These are phyloP conservation scores for Pararge aegeria DNA, from an alignment of 1,140 invertebrate species.

Conservation along the genomic window DNA sequence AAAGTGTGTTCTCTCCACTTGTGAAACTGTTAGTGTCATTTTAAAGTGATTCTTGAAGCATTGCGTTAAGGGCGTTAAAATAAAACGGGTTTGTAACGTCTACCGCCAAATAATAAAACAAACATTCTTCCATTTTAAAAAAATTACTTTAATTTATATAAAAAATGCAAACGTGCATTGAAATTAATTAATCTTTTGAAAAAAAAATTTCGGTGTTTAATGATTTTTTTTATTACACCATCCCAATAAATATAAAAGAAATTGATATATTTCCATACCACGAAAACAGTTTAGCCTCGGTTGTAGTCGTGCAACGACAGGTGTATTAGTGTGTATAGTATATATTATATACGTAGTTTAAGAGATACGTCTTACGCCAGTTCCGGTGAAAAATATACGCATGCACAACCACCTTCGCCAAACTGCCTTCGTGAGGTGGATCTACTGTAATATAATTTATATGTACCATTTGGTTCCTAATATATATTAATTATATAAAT, in stretches of 20 bases:
- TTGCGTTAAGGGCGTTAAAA: neutral
- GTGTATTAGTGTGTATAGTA: too few relatives aligned
- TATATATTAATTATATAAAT: slow-evolving; percentile 25
- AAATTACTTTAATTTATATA: neutral
- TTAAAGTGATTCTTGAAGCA: neutral
- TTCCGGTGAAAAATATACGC: too few relatives aligned
- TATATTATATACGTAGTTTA: too few relatives aligned
- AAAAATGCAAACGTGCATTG: neutral
- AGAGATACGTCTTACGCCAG: too few relatives aligned
- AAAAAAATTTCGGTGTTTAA: neutral
- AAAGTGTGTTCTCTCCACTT: neutral
- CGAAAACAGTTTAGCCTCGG: too few relatives aligned
- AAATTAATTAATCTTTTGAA: neutral
- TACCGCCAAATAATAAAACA: slow-evolving; percentile 1
- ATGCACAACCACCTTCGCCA: too few relatives aligned
- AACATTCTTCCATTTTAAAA: slow-evolving; percentile 1
- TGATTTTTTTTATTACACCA: too few relatives aligned
- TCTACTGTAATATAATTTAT: slow-evolving; percentile 3
- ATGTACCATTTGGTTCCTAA: slow-evolving; percentile 37
- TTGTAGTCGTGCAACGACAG: too few relatives aligned
- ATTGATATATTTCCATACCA: too few relatives aligned
- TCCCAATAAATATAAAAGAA: too few relatives aligned
- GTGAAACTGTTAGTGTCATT: neutral
- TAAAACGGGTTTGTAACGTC: neutral
- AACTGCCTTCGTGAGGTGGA: too few relatives aligned